Base-by-base conservation (phyloP, 2,888 invertebrate species). In the Leucozona laternaria region DNA sequence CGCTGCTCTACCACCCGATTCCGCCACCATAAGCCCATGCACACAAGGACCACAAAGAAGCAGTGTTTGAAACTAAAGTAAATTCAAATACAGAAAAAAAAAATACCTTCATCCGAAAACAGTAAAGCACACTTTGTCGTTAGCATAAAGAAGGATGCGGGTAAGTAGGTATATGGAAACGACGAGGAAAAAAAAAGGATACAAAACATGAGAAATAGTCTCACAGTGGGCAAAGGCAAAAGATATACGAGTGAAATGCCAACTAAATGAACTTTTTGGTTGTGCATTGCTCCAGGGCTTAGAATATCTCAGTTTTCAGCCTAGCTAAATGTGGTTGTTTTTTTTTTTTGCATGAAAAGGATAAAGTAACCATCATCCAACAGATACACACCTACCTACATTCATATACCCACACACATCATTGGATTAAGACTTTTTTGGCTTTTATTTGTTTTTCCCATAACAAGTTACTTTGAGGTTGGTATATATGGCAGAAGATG, bases 231-330 rank as follows among this genome's bases (percentile, higher is more conserved):
- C 25, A 22, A 73, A 57, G 77, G 77, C 25, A 22, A 73, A 57
- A 55, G 62, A 72, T 72, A 55, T 68, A 81, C 60, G 68, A 72
- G 53, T 22, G 53, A 79, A 76, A 80, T 75, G 75, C 60, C 72
- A 77, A 81, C 77, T 72, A 77, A 80, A 85, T 85, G 72, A 81
- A 85, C 68, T 81, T 85, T 84, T 79, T 40, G 75, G 57, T 76
- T 55, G 34, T 71, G 75, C 71, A 50, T 71, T 43, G 79, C 70
- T 79, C 7, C 34, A 64, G 53, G 75, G 57, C 22, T 57, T 50
- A 75, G 40, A 64, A 48, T 45, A 70, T 34, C 22, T 43, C 34
- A 48, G 48, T 34, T 34, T 15, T 34, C 34, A 66, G 48, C 50
- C 20, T 17, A 31, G 31, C 58, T 62, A 48, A 57, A 79, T 84